phyloP scores from a whole-genome alignment of 2,888 invertebrate genomes.

The Formica aserva region DNA sequence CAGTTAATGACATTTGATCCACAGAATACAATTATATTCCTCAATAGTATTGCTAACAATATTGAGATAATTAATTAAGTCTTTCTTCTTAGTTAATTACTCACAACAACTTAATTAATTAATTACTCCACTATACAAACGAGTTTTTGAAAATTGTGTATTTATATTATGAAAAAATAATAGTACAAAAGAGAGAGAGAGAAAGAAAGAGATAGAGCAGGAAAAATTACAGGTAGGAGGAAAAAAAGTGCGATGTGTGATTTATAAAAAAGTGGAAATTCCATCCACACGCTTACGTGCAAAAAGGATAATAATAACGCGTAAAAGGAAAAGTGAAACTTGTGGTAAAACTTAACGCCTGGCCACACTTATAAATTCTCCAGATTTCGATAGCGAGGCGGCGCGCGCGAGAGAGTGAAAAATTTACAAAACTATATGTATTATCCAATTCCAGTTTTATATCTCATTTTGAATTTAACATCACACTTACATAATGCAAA shows the following conservation, averaged over 20 bases:
- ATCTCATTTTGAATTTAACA: background rate
- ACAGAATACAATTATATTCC: background rate
- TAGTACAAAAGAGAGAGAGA: background rate
- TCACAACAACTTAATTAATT: background rate
- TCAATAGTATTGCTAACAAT: background rate
- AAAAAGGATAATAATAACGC: slow-evolving; percentile 27
- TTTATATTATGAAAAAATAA: background rate
- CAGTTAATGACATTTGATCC: background rate
- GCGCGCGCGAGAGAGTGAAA: slow-evolving; percentile 26
- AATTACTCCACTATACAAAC: background rate
- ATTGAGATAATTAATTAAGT: background rate
- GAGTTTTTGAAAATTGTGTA: background rate
- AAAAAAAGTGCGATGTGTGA: background rate
- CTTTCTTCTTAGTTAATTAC: background rate
- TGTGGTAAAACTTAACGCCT: slow-evolving; percentile 60
- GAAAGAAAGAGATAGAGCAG: background rate
- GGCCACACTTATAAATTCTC: slow-evolving; percentile 52
- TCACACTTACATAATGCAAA: background rate
- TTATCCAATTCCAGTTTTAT: background rate
- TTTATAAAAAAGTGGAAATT: slow-evolving; percentile 39
- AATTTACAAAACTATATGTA: slow-evolving; percentile 55
- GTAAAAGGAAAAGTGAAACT: slow-evolving; percentile 71
- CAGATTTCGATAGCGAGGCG: slow-evolving; percentile 48
- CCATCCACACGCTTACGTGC: slow-evolving; percentile 25
- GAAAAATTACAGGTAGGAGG: background rate